phyloP scores from a whole-genome alignment of 2,113 vertebrate species.

The Phyllopteryx taeniolatus region DNA sequence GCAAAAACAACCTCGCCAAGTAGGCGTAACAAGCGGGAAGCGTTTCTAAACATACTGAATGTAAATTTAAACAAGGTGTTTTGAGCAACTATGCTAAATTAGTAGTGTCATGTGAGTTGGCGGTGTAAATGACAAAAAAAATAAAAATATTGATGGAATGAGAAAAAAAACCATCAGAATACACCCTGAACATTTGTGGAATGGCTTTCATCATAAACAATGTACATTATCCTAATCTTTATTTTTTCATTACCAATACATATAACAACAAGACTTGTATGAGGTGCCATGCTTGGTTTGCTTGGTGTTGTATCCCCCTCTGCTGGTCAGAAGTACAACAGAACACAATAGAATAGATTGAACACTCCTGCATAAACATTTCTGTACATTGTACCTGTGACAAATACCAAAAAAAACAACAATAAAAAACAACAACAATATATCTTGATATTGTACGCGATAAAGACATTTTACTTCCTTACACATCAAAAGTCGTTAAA shows the following conservation, averaged over 20 bases:
- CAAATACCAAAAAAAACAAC: not conserved
- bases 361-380: not conserved
- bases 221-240: not conserved
- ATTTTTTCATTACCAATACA: not conserved
- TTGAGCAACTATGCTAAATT: slow-evolving; percentile 29
- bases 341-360: not conserved
- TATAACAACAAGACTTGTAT: not conserved
- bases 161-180: no score
- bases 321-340: not conserved
- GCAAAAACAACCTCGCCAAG: slow-evolving; percentile 57
- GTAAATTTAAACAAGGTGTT: slow-evolving; percentile 39
- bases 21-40: slow-evolving; percentile 38
- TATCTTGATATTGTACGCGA: not conserved
- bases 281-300: not conserved
- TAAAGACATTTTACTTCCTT: no score
- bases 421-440: not conserved
- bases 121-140: slow-evolving; percentile 22
- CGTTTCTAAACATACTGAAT: slow-evolving; percentile 35
- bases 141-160: not conserved
- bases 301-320: not conserved
- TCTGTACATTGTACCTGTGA: not conserved
- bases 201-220: not conserved
- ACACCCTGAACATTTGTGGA: not conserved
- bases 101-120: slow-evolving; percentile 5
- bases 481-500: no score